Evolutionary conservation across 1,140 invertebrate genomes (phyloP).

Genomic region (Magallana ariakensis): DNA sequence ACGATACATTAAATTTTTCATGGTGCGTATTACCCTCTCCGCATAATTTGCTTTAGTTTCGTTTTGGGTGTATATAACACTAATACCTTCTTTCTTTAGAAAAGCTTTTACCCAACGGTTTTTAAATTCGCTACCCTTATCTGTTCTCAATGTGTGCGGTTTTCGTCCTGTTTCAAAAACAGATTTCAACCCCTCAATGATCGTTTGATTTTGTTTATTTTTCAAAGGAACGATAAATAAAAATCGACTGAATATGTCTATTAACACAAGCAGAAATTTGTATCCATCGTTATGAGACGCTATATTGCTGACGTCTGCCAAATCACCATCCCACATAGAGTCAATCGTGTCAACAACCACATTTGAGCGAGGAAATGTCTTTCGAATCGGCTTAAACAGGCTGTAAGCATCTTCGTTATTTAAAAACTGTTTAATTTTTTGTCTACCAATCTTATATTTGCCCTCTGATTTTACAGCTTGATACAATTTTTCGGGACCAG

Average conservation of each 20-base stretch:
- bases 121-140: conserved; percentile 52
- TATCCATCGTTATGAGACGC: conserved; percentile 9
- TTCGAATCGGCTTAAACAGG: conserved; percentile 26
- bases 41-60: conserved; percentile 40
- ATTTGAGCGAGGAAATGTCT: conserved; percentile 29
- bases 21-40: conserved; percentile 45
- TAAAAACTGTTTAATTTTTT: too few relatives aligned
- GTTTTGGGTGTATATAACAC: conserved; percentile 43
- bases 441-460: too few relatives aligned
- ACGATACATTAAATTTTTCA: conserved; percentile 42
- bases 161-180: conserved; percentile 29
- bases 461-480: too few relatives aligned
- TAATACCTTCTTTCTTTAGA: conserved; percentile 31
- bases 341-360: conserved; percentile 39
- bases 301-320: conserved; percentile 43
- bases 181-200: conserved; percentile 24
- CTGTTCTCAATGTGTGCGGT: conserved; percentile 42
- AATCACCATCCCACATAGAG: conserved; percentile 47
- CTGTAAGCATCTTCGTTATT: conserved; percentile 39
- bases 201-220: conserved; percentile 38
- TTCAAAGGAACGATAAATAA: conserved; percentile 36
- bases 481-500: not conserved
- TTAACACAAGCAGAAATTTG: conserved; percentile 44
- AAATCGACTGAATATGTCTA: conserved; percentile 50
- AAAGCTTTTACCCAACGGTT: conserved; percentile 35